These are phyloP conservation scores for Meloe dianella DNA, from an alignment of 2,888 invertebrate genomes.

Conservation along the genomic window DNA sequence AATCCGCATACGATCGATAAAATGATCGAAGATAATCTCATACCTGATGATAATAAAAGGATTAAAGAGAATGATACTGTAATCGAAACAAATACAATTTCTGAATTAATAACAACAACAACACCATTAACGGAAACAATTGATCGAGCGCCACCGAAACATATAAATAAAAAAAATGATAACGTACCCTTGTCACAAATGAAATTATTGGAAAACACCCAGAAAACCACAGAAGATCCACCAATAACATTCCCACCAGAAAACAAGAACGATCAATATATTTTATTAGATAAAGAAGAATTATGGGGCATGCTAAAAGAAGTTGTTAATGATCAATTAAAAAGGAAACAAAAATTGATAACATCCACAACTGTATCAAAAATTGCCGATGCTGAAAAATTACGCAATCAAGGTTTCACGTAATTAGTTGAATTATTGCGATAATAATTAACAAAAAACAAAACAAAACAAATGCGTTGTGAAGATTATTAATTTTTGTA, in stretches of 20 bases:
- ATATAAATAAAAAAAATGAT: slow-evolving; percentile 49
- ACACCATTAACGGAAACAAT: slow-evolving; percentile 21
- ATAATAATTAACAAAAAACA: not conserved
- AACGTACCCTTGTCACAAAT: slow-evolving; percentile 27
- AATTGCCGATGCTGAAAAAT: slow-evolving; percentile 36
- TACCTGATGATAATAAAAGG: slow-evolving; percentile 29
- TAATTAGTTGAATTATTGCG: slow-evolving; percentile 27
- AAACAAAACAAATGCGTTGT: slow-evolving; percentile 28
- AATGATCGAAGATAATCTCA: slow-evolving; percentile 35
- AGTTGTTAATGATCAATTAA: slow-evolving; percentile 55
- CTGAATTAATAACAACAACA: not conserved
- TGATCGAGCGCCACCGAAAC: slow-evolving; percentile 35
- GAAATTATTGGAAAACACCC: slow-evolving; percentile 26
- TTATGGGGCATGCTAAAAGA: slow-evolving; percentile 70
- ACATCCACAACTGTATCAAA: slow-evolving; percentile 28
- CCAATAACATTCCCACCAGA: slow-evolving; percentile 48
- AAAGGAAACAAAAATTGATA: slow-evolving; percentile 30
- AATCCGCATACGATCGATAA: not conserved
- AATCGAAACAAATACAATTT: slow-evolving; percentile 9
- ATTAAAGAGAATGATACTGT: not conserved
- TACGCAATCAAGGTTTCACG: slow-evolving; percentile 41
- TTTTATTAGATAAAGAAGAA: slow-evolving; percentile 66
- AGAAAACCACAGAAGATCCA: slow-evolving; percentile 36
- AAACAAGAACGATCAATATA: slow-evolving; percentile 62
- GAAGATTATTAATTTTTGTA: slow-evolving; percentile 19